Percentiles rank a stretch among this genome's conserved stretches.
phyloP scores from a whole-genome alignment of 2,797 vertebrate species.

The Anabacerthia variegaticeps region DNA sequence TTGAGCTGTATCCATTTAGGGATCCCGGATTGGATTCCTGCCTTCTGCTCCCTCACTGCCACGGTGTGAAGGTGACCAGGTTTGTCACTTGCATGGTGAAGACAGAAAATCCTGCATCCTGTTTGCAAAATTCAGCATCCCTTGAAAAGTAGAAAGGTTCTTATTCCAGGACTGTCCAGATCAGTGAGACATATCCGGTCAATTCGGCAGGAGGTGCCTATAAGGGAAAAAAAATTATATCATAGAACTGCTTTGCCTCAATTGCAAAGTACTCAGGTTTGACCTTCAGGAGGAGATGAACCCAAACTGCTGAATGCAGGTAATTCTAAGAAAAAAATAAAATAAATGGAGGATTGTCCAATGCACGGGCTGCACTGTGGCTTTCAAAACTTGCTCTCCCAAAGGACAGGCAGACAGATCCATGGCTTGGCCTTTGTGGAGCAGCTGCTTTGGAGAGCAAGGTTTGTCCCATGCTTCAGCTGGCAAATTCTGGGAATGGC shows the following conservation, averaged over 20 bases:
- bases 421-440: neutral
- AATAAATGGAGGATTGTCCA: neutral
- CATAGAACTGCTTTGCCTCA: neutral
- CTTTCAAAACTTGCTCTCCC: neutral
- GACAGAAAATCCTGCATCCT: neutral
- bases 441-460: neutral
- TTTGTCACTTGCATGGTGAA: neutral
- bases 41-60: neutral
- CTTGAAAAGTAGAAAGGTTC: neutral
- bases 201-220: neutral
- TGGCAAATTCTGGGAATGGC: neutral
- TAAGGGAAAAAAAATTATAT: neutral
- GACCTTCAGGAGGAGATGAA: neutral
- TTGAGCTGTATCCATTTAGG: neutral
- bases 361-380: neutral
- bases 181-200: neutral
- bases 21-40: neutral
- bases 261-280: neutral
- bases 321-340: neutral
- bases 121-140: neutral
- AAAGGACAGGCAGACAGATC: neutral
- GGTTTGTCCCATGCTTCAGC: neutral
- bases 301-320: neutral
- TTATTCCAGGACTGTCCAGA: neutral
- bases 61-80: neutral